Conservation (phyloP, 1,140 invertebrate genomes). For the Aphelenchoides fujianensis region DNA sequence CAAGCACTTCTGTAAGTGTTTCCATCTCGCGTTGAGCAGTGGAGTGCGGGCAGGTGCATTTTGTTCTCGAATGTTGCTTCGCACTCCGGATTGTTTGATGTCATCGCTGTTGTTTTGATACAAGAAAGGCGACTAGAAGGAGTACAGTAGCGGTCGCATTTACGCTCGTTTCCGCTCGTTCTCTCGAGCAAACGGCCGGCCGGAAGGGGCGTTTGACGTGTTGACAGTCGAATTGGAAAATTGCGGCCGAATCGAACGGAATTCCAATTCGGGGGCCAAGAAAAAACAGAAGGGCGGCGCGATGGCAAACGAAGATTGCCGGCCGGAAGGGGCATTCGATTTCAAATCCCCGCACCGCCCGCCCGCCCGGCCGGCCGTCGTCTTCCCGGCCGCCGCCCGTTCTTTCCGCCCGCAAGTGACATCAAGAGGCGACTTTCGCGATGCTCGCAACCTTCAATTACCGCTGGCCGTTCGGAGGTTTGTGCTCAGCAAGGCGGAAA, state of each 20-base stretch:
- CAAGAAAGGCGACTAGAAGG: no score
- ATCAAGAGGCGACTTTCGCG: no score
- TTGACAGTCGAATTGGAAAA: neutral
- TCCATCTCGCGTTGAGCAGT: no score
- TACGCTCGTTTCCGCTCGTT: neutral
- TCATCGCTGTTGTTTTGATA: no score
- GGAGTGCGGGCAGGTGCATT: no score
- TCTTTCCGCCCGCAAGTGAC: no score
- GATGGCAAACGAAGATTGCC: neutral
- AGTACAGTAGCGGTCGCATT: no score
- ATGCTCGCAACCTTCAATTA: neutral
- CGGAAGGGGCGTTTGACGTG: neutral
- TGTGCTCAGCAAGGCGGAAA: neutral
- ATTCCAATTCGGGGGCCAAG: neutral
- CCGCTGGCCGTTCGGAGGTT: neutral
- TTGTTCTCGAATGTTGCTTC: no score
- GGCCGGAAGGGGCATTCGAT: neutral
- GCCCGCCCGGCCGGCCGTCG: no score
- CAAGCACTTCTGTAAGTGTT: conserved; percentile 17
- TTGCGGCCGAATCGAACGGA: neutral
- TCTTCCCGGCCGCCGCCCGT: no score
- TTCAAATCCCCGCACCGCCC: neutral
- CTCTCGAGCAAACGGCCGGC: neutral
- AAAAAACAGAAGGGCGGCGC: neutral
- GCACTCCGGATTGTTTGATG: no score